A percentile compares a stretch with the other conserved stretches of the same genome.
Conservation (phyloP, 2,888 invertebrate genomes). For the Tanypteryx hageni region DNA sequence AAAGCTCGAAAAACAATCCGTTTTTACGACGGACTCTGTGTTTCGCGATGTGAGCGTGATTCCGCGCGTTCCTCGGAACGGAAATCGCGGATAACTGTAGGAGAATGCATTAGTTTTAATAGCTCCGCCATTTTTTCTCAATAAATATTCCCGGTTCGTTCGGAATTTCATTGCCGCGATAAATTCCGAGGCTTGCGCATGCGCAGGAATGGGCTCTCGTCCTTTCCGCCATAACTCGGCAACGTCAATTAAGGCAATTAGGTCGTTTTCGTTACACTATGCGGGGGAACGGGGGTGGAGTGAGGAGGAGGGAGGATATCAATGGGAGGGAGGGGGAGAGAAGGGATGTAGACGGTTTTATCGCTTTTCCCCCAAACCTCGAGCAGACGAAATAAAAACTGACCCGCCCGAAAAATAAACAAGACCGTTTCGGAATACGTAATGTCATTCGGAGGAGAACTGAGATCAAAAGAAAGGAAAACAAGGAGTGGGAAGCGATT, state of each 20-base stretch:
- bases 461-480: neutral
- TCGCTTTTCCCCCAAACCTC: neutral
- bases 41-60: too few species aligned
- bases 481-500: too few species aligned
- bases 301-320: neutral
- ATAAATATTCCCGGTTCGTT: neutral
- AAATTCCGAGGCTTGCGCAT: neutral
- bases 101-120: too few species aligned
- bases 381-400: neutral
- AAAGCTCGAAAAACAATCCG: too few species aligned
- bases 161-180: slow-evolving; percentile 18
- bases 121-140: too few species aligned
- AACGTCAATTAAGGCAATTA: slow-evolving; percentile 29
- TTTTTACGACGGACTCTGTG: too few species aligned
- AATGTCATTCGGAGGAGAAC: neutral
- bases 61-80: too few species aligned
- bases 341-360: neutral
- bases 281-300: neutral
- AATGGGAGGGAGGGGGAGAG: neutral
- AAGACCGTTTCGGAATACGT: neutral
- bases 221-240: neutral
- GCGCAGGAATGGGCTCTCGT: neutral
- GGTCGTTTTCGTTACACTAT: neutral
- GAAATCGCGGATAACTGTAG: too few species aligned
- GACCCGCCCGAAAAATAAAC: neutral